These are phyloP conservation scores for Drosophila littoralis DNA, from an alignment of 1,140 invertebrate genomes.

Conservation along the genomic window DNA sequence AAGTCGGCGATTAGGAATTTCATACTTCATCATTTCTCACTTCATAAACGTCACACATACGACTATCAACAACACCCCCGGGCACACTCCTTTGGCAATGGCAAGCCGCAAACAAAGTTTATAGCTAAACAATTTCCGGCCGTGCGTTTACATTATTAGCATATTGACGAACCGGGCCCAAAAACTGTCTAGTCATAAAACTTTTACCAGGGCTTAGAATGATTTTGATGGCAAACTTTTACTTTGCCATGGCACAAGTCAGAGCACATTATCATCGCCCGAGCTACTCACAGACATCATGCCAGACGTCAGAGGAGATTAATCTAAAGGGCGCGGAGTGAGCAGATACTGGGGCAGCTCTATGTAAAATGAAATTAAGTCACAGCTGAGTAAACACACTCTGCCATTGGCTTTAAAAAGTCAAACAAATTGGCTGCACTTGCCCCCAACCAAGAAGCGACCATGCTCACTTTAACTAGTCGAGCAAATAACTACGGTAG, in stretches of 20 bases:
- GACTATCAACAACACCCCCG: neutral
- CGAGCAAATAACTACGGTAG: too few species aligned
- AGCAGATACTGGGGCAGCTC: constrained; percentile 10
- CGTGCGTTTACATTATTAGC: constrained; percentile 73
- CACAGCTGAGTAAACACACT: constrained; percentile 69
- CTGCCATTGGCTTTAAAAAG: constrained; percentile 41
- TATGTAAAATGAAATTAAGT: constrained; percentile 70
- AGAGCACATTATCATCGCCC: constrained; percentile 69
- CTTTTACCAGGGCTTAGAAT: constrained; percentile 55
- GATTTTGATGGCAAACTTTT: constrained; percentile 58
- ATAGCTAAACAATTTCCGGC: constrained; percentile 76
- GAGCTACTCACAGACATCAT: constrained; percentile 56
- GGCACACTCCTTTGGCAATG: constrained; percentile 30
- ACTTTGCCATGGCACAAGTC: constrained; percentile 42
- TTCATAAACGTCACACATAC: constrained; percentile 24
- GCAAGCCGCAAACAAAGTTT: constrained; percentile 72
- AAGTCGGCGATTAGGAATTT: constrained; percentile 3
- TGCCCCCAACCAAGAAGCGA: too few species aligned
- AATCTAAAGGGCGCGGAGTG: constrained; percentile 33
- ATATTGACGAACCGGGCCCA: constrained; percentile 64
- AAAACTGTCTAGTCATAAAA: constrained; percentile 79
- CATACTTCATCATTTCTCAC: too few species aligned
- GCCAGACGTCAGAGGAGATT: constrained; percentile 54
- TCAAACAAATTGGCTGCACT: neutral
- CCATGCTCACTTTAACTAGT: too few species aligned